phyloP scores from a whole-genome alignment of 1,140 invertebrate species.

The Heliothis virescens region DNA sequence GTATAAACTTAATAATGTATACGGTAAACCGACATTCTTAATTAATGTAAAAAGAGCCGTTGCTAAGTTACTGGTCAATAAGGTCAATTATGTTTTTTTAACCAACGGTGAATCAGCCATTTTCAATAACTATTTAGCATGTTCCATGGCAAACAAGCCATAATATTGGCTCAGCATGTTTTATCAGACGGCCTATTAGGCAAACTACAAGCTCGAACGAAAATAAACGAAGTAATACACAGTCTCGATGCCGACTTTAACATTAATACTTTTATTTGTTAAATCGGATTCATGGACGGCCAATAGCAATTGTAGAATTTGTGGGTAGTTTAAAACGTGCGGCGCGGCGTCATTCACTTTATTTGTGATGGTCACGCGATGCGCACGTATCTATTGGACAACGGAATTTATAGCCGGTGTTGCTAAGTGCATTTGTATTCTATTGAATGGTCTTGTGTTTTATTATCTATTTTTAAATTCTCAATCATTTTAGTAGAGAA shows the following conservation, averaged over 20 bases:
- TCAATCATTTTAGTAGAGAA: too few relatives aligned
- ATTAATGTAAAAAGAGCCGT: too few relatives aligned
- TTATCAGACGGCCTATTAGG: conserved; percentile 21
- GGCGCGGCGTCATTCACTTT: conserved; percentile 13
- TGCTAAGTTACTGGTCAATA: too few relatives aligned
- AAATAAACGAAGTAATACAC: conserved; percentile 48
- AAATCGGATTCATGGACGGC: conserved; percentile 33
- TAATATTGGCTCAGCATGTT: not conserved
- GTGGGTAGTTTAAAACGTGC: conserved; percentile 31
- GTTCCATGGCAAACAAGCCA: conserved; percentile 18
- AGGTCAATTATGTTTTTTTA: not conserved
- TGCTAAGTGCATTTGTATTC: not conserved
- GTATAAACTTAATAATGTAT: not conserved
- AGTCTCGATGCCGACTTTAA: conserved; percentile 28
- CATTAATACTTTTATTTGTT: conserved; percentile 28
- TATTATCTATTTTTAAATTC: too few relatives aligned
- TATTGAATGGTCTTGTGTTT: not conserved
- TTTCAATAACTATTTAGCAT: conserved; percentile 28
- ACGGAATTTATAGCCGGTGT: not conserved
- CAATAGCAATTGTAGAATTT: conserved; percentile 30
- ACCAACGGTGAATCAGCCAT: conserved; percentile 20
- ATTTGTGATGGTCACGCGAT: conserved; percentile 38
- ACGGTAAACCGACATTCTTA: too few relatives aligned
- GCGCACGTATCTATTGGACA: conserved; percentile 12
- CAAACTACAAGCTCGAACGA: conserved; percentile 32